Base-by-base conservation (phyloP, 2,888 invertebrate genomes). In the Cenopis cana region DNA sequence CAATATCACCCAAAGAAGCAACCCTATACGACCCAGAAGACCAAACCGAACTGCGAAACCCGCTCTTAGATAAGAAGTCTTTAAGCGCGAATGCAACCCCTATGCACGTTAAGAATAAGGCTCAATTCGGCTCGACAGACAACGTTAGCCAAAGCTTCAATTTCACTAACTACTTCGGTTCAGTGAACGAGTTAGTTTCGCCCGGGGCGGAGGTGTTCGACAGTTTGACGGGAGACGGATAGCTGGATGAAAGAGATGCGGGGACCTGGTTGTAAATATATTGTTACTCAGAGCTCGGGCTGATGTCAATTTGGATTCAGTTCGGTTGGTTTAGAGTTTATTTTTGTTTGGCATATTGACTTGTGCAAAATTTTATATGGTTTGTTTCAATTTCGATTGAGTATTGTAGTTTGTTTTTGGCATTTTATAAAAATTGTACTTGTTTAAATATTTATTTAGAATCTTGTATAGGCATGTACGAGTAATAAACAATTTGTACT, bases 181-280 rank as follows among this genome's bases (percentile, higher is more conserved):
- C 90, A 3, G 93, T 93, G 55, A 92, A 93, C 54, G 93, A 92
- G 12, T 87, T 85, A 72, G 93, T 94, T 74, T 94, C 95, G 6
- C 94, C 94, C 0, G 95, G 95, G 0, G 95, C 95, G 0, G 96
- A 96, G 78, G 94, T 95, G 5, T 96, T 95, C 75, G 92, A 94
- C 52, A 85, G 86, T 0, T 74, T 93, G 12, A 82, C 88, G 1
- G 88, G 88, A 12, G 93, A 93, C 18, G 92, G 92, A 86, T 92
- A 91, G 91, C 88, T 69, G 66, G 68, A 46, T 12, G 89, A 90
- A 0, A 75, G 78, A 1, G 88, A 91, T 61, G 52, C 82, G 6
- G 91, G 91, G 6, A 92, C 93, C 38, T 91, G 91, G 92, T 74
- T 92, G 74, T 91, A 86, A 55, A 52, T 60, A 56, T 29, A 5